Base-by-base conservation (phyloP, 1,140 invertebrate species). In the Zaprionus nigranus region DNA sequence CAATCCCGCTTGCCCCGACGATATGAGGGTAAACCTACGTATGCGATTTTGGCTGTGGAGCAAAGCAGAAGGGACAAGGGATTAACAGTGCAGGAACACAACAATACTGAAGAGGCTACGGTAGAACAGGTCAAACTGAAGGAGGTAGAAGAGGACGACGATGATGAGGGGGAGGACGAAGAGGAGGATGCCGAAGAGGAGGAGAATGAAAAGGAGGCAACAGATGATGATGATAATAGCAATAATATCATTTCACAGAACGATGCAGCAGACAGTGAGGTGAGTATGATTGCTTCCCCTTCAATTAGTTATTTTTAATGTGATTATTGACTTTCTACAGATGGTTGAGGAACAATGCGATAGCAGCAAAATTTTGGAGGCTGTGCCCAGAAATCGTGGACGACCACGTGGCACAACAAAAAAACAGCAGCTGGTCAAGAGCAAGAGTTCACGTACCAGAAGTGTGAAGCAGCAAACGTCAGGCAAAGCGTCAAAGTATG, bases 21-120 rank as follows among this genome's bases (percentile, higher is more conserved):
- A 12, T 91, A 92, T 34, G 78, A 90, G 15, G 92, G 92, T 11
- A 91, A 80, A 59, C 91, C 92, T 11, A 93, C 92, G 5, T 91
- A 93, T 80, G 92, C 92, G 40, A 93, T 93, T 73, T 46, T 92
- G 20, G 79, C 85, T 17, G 77, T 92, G 17, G 82, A 92, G 72
- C 80, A 86, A 40, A 66, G 72, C 63, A 83, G 86, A 49, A 75
- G 85, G 5, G 86, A 86, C 22, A 90, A 78, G 59, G 86, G 85
- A 0, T 56, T 90, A 54, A 54, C 34, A 15, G 83, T 88, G 60
- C 83, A 71, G 64, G 82, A 90, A 11, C 84, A 88, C 38, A 71
- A 75, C 22, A 64, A 54, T 13, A 60, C 54, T 20, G 79, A 75
- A 15, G 60, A 64, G 12, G 40, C 58, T 56, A 49, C 15, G 11